Evolutionary conservation across 2,888 invertebrate genomes (phyloP), one percentile per base, ranked within the genome.

Genomic region (Diabrotica balteata): DNA sequence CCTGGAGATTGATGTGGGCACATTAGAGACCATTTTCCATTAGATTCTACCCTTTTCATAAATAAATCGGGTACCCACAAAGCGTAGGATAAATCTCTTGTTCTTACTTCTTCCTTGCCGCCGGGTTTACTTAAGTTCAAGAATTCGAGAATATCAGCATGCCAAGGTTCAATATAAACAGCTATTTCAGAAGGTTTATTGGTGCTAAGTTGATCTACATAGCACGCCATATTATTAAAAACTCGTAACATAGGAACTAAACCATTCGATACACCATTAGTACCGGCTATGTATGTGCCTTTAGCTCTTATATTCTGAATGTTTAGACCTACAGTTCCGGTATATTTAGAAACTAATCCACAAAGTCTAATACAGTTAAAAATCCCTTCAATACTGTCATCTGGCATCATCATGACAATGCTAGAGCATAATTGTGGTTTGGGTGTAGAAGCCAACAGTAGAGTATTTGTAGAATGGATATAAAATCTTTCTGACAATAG

Each of bases 61-160:
- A 99, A 99, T 66, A 99, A 87, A 86, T 99, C 98, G 0, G 98
- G 97, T 75, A 99, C 94, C 98, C 99, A 99, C 43, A 99, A 83
- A 0, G 95, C 98, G 83, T 96, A 98, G 84, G 98, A 99, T 50
- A 99, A 86, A 84, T 99, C 98, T 63, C 98, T 88, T 0, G 98
- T 98, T 53, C 98, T 87, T 47, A 92, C 87, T 83, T 98, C 98
- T 82, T 98, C 98, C 80, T 95, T 95, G 0, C 98, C 93, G 1
- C 95, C 96, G 10, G 82, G 97, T 97, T 72, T 73, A 80, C 93
- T 95, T 59, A 98, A 86, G 81, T 98, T 94, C 59, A 99, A 85
- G 85, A 97, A 99, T 69, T 96, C 96, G 81, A 97, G 95, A 67
- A 99, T 87, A 83, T 99, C 98, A 0, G 96, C 93, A 86, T 99